A percentile compares a stretch with the other conserved stretches of the same genome.
Conservation (phyloP, 2,797 vertebrate genomes). For the Erpetoichthys calabaricus region DNA sequence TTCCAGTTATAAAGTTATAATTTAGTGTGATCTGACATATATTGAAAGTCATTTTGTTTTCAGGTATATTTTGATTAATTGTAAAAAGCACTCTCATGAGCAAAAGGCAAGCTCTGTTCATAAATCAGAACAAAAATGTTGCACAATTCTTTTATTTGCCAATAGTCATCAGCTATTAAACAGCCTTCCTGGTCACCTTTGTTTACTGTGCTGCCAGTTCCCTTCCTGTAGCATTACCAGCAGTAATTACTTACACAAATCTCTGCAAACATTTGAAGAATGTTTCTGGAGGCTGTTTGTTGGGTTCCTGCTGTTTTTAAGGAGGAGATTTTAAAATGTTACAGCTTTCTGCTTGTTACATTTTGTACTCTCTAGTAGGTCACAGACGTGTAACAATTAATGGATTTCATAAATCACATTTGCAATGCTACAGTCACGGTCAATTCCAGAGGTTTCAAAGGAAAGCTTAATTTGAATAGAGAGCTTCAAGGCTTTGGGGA, state of each 20-base stretch:
- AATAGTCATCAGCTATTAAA: too few relatives aligned
- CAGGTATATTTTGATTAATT: too few relatives aligned
- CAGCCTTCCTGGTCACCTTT: too few relatives aligned
- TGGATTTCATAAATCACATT: constrained; percentile 15
- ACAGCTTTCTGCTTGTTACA: constrained; percentile 11
- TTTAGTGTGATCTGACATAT: too few relatives aligned
- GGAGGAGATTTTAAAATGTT: constrained; percentile 3
- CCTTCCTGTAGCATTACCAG: constrained; percentile 13
- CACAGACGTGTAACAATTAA: constrained; percentile 13
- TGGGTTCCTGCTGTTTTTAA: constrained; percentile 11
- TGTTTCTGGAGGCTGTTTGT: constrained; percentile 35
- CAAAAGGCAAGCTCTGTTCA: too few relatives aligned
- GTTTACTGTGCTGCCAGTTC: constrained; percentile 6
- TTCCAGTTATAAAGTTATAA: too few relatives aligned
- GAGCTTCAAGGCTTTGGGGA: constrained; percentile 10
- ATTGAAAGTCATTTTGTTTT: too few relatives aligned
- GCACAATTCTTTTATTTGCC: too few relatives aligned
- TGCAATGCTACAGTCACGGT: background rate
- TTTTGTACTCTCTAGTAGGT: constrained; percentile 3
- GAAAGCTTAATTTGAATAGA: constrained; percentile 5
- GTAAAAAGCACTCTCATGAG: too few relatives aligned
- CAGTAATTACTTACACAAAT: constrained; percentile 33
- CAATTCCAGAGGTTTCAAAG: background rate
- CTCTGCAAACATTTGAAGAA: constrained; percentile 40
- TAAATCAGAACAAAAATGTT: too few relatives aligned